These are phyloP conservation scores for Globicephala melas DNA, from an alignment of 2,113 vertebrate genomes.

Conservation along the genomic window DNA sequence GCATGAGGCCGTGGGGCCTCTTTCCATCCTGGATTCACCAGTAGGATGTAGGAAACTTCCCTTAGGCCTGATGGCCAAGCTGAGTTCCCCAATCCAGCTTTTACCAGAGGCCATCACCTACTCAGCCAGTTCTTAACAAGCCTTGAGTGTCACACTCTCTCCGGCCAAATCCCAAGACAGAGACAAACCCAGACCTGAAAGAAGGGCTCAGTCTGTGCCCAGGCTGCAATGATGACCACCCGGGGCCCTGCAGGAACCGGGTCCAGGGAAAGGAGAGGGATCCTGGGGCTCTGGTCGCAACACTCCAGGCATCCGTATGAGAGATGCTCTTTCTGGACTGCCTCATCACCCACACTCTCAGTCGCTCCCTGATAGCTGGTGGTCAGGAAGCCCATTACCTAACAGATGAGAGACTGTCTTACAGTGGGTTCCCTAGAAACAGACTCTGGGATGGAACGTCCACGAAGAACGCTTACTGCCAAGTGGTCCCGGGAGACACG, in stretches of 20 bases:
- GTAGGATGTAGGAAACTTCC: background rate
- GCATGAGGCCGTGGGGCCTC: background rate
- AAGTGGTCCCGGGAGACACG: accelerated
- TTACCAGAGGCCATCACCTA: background rate
- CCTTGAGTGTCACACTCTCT: background rate
- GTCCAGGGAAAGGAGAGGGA: background rate
- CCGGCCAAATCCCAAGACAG: background rate
- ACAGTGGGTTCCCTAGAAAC: background rate
- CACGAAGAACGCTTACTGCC: background rate
- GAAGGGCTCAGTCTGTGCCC: background rate
- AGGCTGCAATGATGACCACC: background rate
- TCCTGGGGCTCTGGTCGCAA: accelerated
- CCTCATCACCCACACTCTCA: background rate
- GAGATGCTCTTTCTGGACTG: background rate
- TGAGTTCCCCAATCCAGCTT: background rate
- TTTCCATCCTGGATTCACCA: background rate
- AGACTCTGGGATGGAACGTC: background rate
- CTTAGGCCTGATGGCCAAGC: background rate
- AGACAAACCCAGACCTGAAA: background rate
- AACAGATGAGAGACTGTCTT: background rate
- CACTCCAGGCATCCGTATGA: accelerated
- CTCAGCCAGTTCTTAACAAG: background rate
- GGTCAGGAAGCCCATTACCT: background rate
- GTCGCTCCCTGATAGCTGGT: accelerated
- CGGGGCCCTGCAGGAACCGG: background rate